Evolutionary conservation across 2,113 vertebrate species (phyloP), one percentile per base, ranked within the genome.

Genomic region (Anolis sagrei): DNA sequence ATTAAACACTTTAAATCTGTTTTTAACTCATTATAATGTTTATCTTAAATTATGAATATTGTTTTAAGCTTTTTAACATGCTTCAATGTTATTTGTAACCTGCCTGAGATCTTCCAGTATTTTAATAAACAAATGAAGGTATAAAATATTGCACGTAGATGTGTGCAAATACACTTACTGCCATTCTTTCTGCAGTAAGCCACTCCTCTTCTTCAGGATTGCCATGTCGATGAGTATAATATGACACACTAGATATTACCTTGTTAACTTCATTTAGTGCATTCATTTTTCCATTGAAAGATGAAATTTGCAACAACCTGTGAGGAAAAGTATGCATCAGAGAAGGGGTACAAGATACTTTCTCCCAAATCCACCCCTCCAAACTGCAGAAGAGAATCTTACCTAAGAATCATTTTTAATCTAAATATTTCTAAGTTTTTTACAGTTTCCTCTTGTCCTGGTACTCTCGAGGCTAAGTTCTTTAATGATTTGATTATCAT

Each of bases 371-470:
- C 7, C 29, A 29, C 29, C 29, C n/a, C 5, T 21, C 68, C 29
- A 61, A n/a, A 58, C 68, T 29, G 36, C 1, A 74, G 75, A 73
- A 75, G 58, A 72, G 54, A 86, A 85, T 64, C 98, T 98, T 95
- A 99, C 99, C 99, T 99, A 98, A 99, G 98, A 96, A 99, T 99
- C 99, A 99, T 99, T 99, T 99, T 99, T 97, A 99, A 98, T 90
- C 99, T 99, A 98, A 99, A 99, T 97, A 99, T 99, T 97, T 99
- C 99, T 98, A 99, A 98, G 93, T 99, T 99, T 96, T 99, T 99
- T 95, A 99, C 98, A 19, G 98, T 99, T 97, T 99, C 99, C 95
- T 99, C 99, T 95, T 99, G 99, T 89, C 99, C 98, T 87, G 99
- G 98, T 93, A 99, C 98, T 90, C 98, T 97, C 90, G 99, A 99